These are phyloP conservation scores for Saguinus midas DNA, from an alignment of 2,113 vertebrate species.

Conservation along the genomic window DNA sequence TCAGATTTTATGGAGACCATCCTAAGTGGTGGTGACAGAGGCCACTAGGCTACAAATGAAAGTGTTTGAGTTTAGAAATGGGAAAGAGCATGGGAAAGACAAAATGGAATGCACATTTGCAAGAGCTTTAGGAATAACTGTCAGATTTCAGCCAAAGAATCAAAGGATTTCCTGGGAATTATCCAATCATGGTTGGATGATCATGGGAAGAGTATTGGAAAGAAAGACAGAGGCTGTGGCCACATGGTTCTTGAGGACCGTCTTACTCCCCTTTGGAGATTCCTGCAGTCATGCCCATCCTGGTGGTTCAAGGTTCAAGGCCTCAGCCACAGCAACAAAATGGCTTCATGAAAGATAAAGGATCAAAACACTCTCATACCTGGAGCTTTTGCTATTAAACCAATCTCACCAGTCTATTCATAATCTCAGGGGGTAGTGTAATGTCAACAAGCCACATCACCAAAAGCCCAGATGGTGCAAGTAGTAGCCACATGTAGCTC, in stretches of 20 bases:
- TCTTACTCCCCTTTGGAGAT: not conserved
- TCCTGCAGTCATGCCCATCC: not conserved
- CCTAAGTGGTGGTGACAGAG: not conserved
- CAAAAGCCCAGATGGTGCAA: not conserved
- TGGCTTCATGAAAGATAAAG: not conserved
- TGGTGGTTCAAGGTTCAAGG: not conserved
- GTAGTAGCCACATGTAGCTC: not conserved
- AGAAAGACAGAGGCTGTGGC: not conserved
- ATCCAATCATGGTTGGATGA: not conserved
- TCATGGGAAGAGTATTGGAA: not conserved
- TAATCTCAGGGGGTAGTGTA: not conserved
- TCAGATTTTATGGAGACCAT: not conserved
- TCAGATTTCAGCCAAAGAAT: not conserved
- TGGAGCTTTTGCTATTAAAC: not conserved
- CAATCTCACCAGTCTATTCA: not conserved
- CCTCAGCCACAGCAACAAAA: not conserved
- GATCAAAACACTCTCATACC: not conserved
- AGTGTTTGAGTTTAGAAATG: not conserved
- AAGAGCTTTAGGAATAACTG: not conserved
- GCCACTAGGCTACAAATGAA: not conserved
- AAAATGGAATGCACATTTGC: not conserved
- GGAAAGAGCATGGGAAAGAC: not conserved
- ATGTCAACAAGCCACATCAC: not conserved
- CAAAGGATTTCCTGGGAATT: not conserved
- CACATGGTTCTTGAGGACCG: not conserved